A percentile compares a stretch with the other conserved stretches of the same genome.
Conservation (phyloP, 2,888 invertebrate species). For the Liposcelis brunnea region DNA sequence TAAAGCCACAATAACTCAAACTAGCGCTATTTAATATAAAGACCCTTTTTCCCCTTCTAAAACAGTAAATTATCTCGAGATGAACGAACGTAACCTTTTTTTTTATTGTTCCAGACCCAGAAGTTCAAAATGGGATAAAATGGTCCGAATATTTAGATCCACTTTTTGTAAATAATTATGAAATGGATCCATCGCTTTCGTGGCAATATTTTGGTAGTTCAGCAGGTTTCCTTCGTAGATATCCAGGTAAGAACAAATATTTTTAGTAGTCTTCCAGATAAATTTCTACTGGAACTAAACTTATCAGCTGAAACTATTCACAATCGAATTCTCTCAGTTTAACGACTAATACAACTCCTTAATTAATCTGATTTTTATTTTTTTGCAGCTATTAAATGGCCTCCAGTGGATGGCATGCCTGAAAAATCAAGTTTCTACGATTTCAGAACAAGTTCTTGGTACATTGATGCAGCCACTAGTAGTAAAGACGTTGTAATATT, state of each 20-base stretch:
- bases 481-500: conserved; percentile 82
- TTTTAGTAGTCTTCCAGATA: too few relatives aligned
- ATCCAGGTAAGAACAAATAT: conserved; percentile 55
- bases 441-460: conserved; percentile 88
- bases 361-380: conserved; percentile 10
- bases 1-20: too few relatives aligned
- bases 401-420: conserved; percentile 28
- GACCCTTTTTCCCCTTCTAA: too few relatives aligned
- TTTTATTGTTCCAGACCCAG: conserved; percentile 40
- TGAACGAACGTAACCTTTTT: too few relatives aligned
- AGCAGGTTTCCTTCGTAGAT: conserved; percentile 92
- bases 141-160: conserved; percentile 91
- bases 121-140: conserved; percentile 78
- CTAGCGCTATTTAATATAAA: too few relatives aligned
- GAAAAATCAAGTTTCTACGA: conserved; percentile 85
- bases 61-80: too few relatives aligned
- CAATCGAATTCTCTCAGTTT: neutral
- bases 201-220: conserved; percentile 99
- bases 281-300: too few relatives aligned
- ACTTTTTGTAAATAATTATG: conserved; percentile 73
- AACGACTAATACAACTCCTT: neutral
- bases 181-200: conserved; percentile 68
- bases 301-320: too few relatives aligned
- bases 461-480: conserved; percentile 92
- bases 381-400: conserved; percentile 52